Conservation (phyloP, 1,140 invertebrate genomes). For the Tribolium madens region DNA sequence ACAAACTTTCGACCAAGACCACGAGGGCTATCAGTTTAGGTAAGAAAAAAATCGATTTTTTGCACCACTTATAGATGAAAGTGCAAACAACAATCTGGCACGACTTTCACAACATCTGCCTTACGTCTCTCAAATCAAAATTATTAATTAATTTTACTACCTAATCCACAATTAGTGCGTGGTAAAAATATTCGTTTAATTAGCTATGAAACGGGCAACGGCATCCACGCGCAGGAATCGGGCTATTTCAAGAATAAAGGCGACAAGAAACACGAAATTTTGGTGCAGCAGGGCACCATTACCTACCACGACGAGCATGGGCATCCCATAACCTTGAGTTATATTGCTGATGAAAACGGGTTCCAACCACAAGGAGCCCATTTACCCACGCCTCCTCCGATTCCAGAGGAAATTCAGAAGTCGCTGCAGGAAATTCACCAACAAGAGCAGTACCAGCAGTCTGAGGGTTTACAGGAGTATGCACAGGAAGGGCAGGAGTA, state of each 20-base stretch:
- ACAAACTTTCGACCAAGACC: slow-evolving; percentile 53
- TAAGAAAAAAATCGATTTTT: slow-evolving; percentile 45
- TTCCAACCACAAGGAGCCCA: slow-evolving; percentile 73
- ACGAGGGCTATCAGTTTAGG: slow-evolving; percentile 56
- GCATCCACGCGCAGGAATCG: slow-evolving; percentile 75
- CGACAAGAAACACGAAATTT: slow-evolving; percentile 71
- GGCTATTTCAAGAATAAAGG: slow-evolving; percentile 78
- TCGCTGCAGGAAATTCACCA: slow-evolving; percentile 65
- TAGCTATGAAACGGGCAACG: slow-evolving; percentile 77
- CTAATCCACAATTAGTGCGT: slow-evolving; percentile 15
- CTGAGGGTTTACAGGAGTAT: no score
- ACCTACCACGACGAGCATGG: slow-evolving; percentile 77
- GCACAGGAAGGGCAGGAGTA: slow-evolving; percentile 1
- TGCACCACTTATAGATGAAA: slow-evolving; percentile 11
- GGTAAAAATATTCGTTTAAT: slow-evolving; percentile 33
- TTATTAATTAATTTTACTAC: slow-evolving; percentile 12
- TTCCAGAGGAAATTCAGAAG: slow-evolving; percentile 76
- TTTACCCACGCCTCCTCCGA: slow-evolving; percentile 78
- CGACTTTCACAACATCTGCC: slow-evolving; percentile 38
- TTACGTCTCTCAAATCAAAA: slow-evolving; percentile 24
- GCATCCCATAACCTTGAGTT: slow-evolving; percentile 71
- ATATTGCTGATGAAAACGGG: slow-evolving; percentile 71
- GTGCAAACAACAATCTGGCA: slow-evolving; percentile 26
- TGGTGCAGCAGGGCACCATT: slow-evolving; percentile 73
- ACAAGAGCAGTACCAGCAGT: slow-evolving; percentile 32